phyloP scores from a whole-genome alignment of 2,888 invertebrate genomes.

The Thera obeliscata region DNA sequence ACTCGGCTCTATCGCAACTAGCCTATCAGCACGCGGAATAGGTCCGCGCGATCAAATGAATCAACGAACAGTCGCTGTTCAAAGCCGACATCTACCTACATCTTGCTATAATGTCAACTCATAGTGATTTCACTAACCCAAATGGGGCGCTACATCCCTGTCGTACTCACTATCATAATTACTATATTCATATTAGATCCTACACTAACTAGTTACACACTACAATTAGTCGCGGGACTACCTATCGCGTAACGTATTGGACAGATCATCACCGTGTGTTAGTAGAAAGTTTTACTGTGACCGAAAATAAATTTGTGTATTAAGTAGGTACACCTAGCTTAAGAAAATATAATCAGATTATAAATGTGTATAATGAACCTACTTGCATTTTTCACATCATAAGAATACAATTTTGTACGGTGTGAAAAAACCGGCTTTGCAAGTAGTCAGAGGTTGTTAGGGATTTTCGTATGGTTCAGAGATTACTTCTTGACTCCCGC shows the following conservation, averaged over 20 bases:
- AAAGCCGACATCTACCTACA: slow-evolving; percentile 3
- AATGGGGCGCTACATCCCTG: slow-evolving; percentile 41
- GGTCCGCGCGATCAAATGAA: neutral
- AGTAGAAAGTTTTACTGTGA: slow-evolving; percentile 51
- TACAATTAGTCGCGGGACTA: slow-evolving; percentile 51
- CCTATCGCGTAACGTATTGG: slow-evolving; percentile 62
- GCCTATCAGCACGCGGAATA: slow-evolving; percentile 1
- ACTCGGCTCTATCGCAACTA: slow-evolving; percentile 10
- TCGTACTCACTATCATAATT: slow-evolving; percentile 48
- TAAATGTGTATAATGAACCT: slow-evolving; percentile 10
- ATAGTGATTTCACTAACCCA: slow-evolving; percentile 38
- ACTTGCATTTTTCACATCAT: slow-evolving; percentile 10
- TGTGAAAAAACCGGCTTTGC: slow-evolving; percentile 18
- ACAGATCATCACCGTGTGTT: slow-evolving; percentile 73
- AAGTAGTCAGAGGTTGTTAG: slow-evolving; percentile 23
- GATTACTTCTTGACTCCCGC: slow-evolving; percentile 63
- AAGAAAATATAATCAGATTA: slow-evolving; percentile 50
- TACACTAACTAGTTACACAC: slow-evolving; percentile 51
- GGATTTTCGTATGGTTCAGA: slow-evolving; percentile 12
- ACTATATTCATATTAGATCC: slow-evolving; percentile 52
- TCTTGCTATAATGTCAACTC: slow-evolving; percentile 28
- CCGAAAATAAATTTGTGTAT: slow-evolving; percentile 55
- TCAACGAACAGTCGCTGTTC: neutral
- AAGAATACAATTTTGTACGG: neutral
- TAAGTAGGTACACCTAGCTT: slow-evolving; percentile 43